phyloP scores from a whole-genome alignment of 2,888 invertebrate genomes.

The Dicyrtoma fusca region DNA sequence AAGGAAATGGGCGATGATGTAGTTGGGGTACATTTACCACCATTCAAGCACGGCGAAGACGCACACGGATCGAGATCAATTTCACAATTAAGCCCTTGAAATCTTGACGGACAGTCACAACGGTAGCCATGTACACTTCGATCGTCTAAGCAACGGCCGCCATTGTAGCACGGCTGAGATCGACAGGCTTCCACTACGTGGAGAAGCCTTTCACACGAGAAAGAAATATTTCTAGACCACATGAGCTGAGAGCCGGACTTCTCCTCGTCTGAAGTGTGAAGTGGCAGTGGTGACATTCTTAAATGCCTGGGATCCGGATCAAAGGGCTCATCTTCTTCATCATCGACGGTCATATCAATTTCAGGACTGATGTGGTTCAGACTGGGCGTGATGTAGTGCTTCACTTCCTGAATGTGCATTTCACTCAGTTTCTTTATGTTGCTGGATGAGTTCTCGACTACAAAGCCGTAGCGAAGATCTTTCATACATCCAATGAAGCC shows the following conservation, averaged over 20 bases:
- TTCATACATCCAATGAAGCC: slow-evolving; percentile 93
- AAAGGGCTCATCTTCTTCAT: slow-evolving; percentile 46
- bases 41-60: slow-evolving; percentile 71
- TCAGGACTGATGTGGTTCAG: slow-evolving; percentile 46
- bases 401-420: slow-evolving; percentile 55
- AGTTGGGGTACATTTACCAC: slow-evolving; percentile 62
- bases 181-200: slow-evolving; percentile 65
- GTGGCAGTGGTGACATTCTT: slow-evolving; percentile 53
- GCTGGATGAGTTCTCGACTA: slow-evolving; percentile 59
- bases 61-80: slow-evolving; percentile 85
- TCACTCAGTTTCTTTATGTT: slow-evolving; percentile 43
- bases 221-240: slow-evolving; percentile 55
- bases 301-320: slow-evolving; percentile 43
- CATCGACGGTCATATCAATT: slow-evolving; percentile 38
- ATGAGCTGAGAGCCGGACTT: slow-evolving; percentile 49
- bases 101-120: slow-evolving; percentile 79
- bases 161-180: slow-evolving; percentile 78
- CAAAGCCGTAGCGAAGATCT: slow-evolving; percentile 76
- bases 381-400: slow-evolving; percentile 55
- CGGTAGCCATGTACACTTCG: slow-evolving; percentile 66
- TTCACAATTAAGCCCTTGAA: slow-evolving; percentile 78
- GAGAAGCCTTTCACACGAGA: slow-evolving; percentile 52
- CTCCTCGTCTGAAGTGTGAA: slow-evolving; percentile 53
- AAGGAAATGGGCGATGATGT: slow-evolving; percentile 63
- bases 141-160: slow-evolving; percentile 67